These are phyloP conservation scores for Bibio marci DNA, from an alignment of 2,888 invertebrate genomes.

Conservation along the genomic window DNA sequence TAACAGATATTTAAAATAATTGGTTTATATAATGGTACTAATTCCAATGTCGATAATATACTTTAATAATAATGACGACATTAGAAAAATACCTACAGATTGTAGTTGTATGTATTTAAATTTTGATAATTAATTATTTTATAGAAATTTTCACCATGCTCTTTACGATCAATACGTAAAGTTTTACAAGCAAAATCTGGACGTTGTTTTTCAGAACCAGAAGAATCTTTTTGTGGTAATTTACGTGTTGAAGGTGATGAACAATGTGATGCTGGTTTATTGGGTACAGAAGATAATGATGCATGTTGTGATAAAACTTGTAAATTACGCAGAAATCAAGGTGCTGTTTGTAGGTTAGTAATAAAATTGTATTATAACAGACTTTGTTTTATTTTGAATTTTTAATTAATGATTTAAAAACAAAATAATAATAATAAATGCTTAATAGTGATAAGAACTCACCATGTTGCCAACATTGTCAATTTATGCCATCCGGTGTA, in stretches of 20 bases:
- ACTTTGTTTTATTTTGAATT: no score
- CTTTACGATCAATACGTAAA: conserved; percentile 78
- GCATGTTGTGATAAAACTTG: conserved; percentile 89
- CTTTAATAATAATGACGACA: background rate
- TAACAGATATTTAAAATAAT: background rate
- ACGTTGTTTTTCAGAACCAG: conserved; percentile 81
- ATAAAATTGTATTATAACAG: no score
- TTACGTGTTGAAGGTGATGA: conserved; percentile 88
- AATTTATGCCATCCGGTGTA: conserved; percentile 63
- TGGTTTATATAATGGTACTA: background rate
- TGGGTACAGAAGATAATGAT: conserved; percentile 86
- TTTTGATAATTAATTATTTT: conserved; percentile 12
- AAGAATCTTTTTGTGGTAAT: conserved; percentile 93
- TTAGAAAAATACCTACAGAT: no score
- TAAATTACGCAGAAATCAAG: conserved; percentile 59
- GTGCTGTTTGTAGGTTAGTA: conserved; percentile 71
- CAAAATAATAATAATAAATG: conserved; percentile 11
- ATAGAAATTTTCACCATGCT: conserved; percentile 89
- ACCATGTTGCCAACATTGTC: conserved; percentile 85
- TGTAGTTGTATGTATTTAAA: background rate
- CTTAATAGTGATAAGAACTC: conserved; percentile 77
- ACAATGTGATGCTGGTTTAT: conserved; percentile 88
- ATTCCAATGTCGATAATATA: background rate
- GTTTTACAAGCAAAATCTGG: conserved; percentile 85
- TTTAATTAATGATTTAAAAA: no score